Percentiles rank a stretch among this genome's conserved stretches.
Evolutionary conservation across 2,797 vertebrate species (phyloP).

Genomic region (Delichon dasypus): DNA sequence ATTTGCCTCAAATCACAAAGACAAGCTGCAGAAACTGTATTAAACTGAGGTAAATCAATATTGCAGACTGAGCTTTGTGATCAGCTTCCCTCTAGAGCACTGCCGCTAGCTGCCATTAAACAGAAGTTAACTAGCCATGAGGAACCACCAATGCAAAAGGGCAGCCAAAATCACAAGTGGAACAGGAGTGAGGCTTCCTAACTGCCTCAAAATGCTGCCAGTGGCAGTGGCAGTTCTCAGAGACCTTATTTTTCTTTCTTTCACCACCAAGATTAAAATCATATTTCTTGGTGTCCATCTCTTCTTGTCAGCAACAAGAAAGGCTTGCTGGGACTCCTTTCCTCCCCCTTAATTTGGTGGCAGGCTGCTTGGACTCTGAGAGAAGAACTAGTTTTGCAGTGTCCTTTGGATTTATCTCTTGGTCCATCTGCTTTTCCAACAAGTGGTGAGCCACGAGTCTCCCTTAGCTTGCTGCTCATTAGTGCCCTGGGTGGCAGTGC

Average conservation of each 20-base stretch:
- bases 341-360: background rate
- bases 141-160: background rate
- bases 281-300: background rate
- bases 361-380: background rate
- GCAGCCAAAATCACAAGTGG: background rate
- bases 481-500: background rate
- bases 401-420: background rate
- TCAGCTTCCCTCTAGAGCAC: background rate
- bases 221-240: background rate
- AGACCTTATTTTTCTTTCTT: background rate
- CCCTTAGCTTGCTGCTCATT: background rate
- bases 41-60: background rate
- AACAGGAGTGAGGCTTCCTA: background rate
- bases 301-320: background rate
- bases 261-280: background rate
- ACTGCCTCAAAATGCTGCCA: background rate
- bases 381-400: background rate
- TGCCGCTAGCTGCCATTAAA: background rate
- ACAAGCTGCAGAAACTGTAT: background rate
- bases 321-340: background rate
- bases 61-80: background rate
- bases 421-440: background rate
- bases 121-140: background rate
- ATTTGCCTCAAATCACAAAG: background rate
- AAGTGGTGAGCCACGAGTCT: background rate